Evolutionary conservation across 2,888 invertebrate genomes (phyloP).

Genomic region (Onchidella celtica): DNA sequence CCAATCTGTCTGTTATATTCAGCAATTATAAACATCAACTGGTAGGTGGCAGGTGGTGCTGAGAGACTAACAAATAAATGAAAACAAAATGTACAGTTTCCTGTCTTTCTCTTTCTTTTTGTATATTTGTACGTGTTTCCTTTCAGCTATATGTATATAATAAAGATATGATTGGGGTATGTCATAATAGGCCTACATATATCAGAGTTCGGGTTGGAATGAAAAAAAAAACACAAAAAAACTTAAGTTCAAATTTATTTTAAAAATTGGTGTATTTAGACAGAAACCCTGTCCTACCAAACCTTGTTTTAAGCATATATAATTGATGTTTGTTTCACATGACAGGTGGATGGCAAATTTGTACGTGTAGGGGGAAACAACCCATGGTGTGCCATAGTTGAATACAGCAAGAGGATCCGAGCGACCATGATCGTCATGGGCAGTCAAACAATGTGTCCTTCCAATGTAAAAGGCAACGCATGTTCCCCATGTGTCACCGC

Average conservation of each 20-base stretch:
- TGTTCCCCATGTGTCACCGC: not conserved
- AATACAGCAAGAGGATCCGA: not conserved
- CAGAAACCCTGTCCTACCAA: too few species aligned
- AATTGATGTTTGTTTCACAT: too few species aligned
- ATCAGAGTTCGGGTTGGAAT: not conserved
- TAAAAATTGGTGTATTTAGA: too few species aligned
- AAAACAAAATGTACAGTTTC: not conserved
- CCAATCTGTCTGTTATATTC: too few species aligned
- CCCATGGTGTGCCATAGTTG: slow-evolving; percentile 8
- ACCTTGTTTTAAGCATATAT: too few species aligned
- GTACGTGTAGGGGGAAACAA: slow-evolving; percentile 1
- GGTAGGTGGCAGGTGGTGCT: too few species aligned
- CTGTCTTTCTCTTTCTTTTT: not conserved
- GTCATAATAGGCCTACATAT: too few species aligned
- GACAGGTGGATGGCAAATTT: slow-evolving; percentile 12
- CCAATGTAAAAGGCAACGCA: too few species aligned
- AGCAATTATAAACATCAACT: too few species aligned
- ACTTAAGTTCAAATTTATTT: not conserved
- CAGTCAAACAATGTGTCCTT: not conserved
- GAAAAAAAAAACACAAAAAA: not conserved
- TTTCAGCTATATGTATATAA: not conserved
- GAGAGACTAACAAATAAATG: not conserved
- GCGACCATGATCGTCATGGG: slow-evolving; percentile 14
- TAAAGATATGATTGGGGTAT: not conserved
- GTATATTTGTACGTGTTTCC: not conserved